Base-by-base conservation (phyloP, 2,888 invertebrate species). In the Lampropteryx suffumata region DNA sequence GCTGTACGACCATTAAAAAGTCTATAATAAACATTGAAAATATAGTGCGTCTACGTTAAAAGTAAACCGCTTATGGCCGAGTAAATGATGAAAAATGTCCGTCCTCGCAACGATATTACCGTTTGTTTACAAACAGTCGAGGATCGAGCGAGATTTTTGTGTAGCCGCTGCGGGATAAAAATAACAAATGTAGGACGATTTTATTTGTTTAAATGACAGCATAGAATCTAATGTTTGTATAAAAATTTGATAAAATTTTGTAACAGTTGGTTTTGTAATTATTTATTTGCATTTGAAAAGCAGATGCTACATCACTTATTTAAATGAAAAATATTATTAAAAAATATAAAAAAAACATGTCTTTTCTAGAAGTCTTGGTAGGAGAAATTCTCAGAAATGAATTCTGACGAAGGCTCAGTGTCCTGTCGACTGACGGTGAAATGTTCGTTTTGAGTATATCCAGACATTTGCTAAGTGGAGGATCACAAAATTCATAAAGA, bases 1-100 rank as follows among this genome's bases (percentile, higher is more conserved):
- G 24, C 5, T 24, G 3, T 7, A 7, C 6, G 21, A n/a, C 35
- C 32, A 45, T 48, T 48, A 44, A 44, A 46, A 49, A 48, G 42
- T 26, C 32, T 41, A 35, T 35, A 53, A 50, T 54, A 48, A 50
- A 50, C 46, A 50, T 30, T 28, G 40, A 40, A 53, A 41, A 47
- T 56, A 50, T 50, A 49, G 45, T 45, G 50, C 46, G 34, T 47
- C 50, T 48, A 47, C 50, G 42, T 51, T 42, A 42, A 75, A 76
- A 75, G 66, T 77, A 79, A 79, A 74, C 75, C 74, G 80, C 79
- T 79, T 79, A 80, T 71, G 72, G 71, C 71, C 54, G 64, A 64
- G 75, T 72, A 80, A 80, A 83, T 79, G 77, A 83, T 81, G 82
- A 83, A 79, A 82, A 81, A 83, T 81, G 79, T 68, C 63, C 68